These are phyloP conservation scores for Anhinga anhinga DNA, from an alignment of 2,113 vertebrate species.

Conservation along the genomic window DNA sequence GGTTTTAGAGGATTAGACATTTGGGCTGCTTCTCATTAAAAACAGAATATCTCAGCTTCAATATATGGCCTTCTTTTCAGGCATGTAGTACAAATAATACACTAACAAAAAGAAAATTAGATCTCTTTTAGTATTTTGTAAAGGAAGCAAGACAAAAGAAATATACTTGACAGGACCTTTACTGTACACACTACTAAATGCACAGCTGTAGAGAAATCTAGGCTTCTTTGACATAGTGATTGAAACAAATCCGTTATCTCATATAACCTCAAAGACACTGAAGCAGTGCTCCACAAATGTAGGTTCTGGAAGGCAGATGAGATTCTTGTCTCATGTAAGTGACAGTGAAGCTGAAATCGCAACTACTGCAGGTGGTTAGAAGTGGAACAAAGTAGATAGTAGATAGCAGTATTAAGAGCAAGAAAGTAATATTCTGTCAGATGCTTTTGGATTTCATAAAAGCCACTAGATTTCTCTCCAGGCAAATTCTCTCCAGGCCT, in stretches of 20 bases:
- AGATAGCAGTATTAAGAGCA: background rate
- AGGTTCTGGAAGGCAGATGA: background rate
- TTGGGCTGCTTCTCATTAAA: background rate
- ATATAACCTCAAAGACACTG: background rate
- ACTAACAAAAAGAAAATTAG: background rate
- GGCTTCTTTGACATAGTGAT: background rate
- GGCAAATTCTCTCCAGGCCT: background rate
- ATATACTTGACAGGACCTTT: background rate
- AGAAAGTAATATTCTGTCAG: background rate
- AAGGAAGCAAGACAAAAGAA: background rate
- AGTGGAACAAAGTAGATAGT: background rate
- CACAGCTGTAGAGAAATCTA: background rate
- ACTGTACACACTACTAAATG: background rate
- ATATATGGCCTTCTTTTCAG: background rate
- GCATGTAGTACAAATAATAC: background rate
- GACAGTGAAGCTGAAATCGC: background rate
- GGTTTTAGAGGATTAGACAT: background rate
- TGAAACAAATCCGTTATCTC: background rate
- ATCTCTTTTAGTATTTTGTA: background rate
- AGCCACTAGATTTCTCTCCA: background rate
- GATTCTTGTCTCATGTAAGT: background rate
- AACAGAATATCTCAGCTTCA: background rate
- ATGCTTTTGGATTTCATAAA: background rate
- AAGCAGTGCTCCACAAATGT: background rate
- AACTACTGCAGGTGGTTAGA: background rate